These are phyloP conservation scores for Epizoanthus rinbou DNA, from an alignment of 92 coral and sea anemone species.

Conservation along the genomic window DNA sequence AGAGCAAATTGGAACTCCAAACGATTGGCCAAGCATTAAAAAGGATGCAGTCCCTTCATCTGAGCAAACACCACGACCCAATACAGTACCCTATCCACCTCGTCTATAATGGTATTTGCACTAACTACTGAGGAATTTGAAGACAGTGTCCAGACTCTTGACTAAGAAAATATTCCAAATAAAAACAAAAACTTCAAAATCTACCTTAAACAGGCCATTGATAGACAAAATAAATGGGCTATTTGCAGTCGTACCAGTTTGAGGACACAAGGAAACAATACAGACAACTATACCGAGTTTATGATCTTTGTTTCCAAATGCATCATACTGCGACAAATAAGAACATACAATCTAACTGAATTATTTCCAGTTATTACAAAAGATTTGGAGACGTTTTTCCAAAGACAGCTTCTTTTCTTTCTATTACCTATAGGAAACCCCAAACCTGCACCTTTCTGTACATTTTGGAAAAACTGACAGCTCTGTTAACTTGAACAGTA, in stretches of 20 bases:
- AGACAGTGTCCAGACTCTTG: slow-evolving; percentile 30
- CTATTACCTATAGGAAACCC: slow-evolving; percentile 54
- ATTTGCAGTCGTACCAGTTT: slow-evolving; percentile 39
- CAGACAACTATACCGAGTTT: slow-evolving; percentile 69
- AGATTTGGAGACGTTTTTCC: slow-evolving; percentile 53
- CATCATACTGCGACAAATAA: slow-evolving; percentile 50
- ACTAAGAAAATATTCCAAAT: slow-evolving; percentile 39
- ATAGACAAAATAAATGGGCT: slow-evolving; percentile 62
- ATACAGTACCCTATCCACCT: too few relatives aligned
- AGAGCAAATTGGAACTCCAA: too few relatives aligned
- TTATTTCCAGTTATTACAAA: slow-evolving; percentile 48
- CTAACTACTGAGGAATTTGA: slow-evolving; percentile 43
- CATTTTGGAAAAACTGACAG: slow-evolving; percentile 57
- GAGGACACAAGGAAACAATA: slow-evolving; percentile 72
- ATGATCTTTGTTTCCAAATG: slow-evolving; percentile 64
- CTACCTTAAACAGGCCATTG: slow-evolving; percentile 49
- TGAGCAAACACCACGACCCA: too few relatives aligned
- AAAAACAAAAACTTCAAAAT: slow-evolving; percentile 40
- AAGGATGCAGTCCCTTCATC: too few relatives aligned
- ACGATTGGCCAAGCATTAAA: too few relatives aligned
- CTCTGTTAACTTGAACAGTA: slow-evolving; percentile 39
- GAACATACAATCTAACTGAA: slow-evolving; percentile 65
- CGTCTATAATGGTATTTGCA: slow-evolving; percentile 50
- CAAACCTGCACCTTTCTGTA: slow-evolving; percentile 43
- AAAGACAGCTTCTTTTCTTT: slow-evolving; percentile 46